These are phyloP conservation scores for Sylvilagus floridanus DNA, from an alignment of 2,797 vertebrate species.

Conservation along the genomic window DNA sequence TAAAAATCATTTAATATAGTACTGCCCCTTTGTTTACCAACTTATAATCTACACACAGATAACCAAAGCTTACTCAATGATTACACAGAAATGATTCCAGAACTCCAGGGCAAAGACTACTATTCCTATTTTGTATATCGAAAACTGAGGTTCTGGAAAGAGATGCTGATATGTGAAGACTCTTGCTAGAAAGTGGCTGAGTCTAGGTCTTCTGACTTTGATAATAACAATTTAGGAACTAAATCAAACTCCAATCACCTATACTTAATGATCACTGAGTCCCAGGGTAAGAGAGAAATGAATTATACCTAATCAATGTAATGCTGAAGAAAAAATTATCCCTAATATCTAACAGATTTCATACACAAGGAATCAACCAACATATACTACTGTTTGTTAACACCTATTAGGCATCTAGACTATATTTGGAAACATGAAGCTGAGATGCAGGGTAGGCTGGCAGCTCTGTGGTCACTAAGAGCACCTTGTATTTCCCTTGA, in stretches of 20 bases:
- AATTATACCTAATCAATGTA: background rate
- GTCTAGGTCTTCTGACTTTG: background rate
- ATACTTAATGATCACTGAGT: background rate
- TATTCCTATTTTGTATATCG: background rate
- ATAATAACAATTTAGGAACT: background rate
- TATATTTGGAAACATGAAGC: conserved; percentile 53
- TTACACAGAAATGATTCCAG: background rate
- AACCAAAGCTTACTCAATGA: background rate
- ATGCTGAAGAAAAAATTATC: background rate
- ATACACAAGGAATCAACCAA: conserved; percentile 18
- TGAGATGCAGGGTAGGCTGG: background rate
- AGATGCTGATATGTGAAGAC: background rate
- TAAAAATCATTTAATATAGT: background rate
- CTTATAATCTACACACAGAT: background rate
- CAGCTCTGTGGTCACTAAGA: conserved; percentile 39
- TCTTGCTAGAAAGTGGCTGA: conserved; percentile 8
- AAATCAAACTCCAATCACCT: background rate
- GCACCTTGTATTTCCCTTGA: conserved; percentile 60
- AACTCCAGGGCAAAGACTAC: background rate
- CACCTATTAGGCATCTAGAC: background rate
- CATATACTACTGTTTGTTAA: conserved; percentile 8
- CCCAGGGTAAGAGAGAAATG: background rate
- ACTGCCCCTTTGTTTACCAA: background rate
- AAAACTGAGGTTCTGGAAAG: background rate
- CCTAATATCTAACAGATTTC: background rate